These are phyloP conservation scores for Xestobium rufovillosum DNA, from an alignment of 2,888 invertebrate genomes.

Conservation along the genomic window DNA sequence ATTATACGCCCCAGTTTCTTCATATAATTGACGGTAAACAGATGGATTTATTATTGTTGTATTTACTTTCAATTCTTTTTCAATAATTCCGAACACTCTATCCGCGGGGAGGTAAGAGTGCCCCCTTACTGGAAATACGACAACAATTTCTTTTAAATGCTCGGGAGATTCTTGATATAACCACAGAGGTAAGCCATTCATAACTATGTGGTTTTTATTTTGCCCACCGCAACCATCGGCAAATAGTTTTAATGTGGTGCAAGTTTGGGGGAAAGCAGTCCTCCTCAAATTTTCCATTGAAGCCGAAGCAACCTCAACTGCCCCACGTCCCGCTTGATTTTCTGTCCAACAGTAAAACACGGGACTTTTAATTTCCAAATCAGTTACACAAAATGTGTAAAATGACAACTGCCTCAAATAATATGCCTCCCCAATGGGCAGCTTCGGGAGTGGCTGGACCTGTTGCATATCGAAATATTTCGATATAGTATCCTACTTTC, in stretches of 20 bases:
- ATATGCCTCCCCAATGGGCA: constrained; percentile 20
- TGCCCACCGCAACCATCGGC: constrained; percentile 19
- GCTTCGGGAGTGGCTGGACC: constrained; percentile 15
- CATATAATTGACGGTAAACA: too few species aligned
- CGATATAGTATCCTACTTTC: constrained; percentile 3
- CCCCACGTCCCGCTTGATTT: constrained; percentile 19
- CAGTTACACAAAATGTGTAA: constrained; percentile 19
- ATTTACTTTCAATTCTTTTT: too few species aligned
- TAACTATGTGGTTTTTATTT: constrained; percentile 18
- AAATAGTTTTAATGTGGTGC: constrained; percentile 14
- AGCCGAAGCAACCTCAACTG: constrained; percentile 19
- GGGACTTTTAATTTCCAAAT: constrained; percentile 15
- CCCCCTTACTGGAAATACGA: constrained; percentile 19
- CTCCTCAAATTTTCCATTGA: constrained; percentile 19
- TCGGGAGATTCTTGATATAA: constrained; percentile 23
- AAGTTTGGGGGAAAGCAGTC: constrained; percentile 12
- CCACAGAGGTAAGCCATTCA: constrained; percentile 26
- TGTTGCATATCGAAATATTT: constrained; percentile 16
- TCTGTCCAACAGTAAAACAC: constrained; percentile 21
- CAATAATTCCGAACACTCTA: too few species aligned
- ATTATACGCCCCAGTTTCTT: constrained; percentile 17
- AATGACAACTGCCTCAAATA: constrained; percentile 21
- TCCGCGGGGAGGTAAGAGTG: constrained; percentile 18
- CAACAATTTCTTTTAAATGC: constrained; percentile 16
- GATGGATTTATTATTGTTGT: too few species aligned